phyloP scores from a whole-genome alignment of 2,797 vertebrate genomes.

The Enteromius anoplus region DNA sequence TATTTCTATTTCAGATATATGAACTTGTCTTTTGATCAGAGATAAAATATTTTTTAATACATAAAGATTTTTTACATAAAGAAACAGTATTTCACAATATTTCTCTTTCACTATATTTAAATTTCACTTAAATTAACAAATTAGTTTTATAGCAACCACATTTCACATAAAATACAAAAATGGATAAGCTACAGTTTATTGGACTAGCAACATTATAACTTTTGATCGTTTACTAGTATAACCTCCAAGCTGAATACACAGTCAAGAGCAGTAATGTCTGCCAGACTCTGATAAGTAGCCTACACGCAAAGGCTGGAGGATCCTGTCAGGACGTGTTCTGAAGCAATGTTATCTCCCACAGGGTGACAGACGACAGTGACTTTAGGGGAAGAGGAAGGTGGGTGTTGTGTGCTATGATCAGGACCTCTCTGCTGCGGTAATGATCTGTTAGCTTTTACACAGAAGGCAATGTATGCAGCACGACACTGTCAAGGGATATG shows the following conservation, averaged over 20 bases:
- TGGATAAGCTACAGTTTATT: not conserved
- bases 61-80: no score
- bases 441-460: slow-evolving; percentile 74
- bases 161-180: not conserved
- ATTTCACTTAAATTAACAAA: not conserved
- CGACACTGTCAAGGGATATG: slow-evolving; percentile 58
- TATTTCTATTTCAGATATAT: no score
- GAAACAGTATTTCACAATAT: not conserved
- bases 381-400: slow-evolving; percentile 66
- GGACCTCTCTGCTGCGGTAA: slow-evolving; percentile 68
- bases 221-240: not conserved
- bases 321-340: slow-evolving; percentile 62
- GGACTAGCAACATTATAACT: not conserved
- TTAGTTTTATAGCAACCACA: not conserved
- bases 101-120: not conserved
- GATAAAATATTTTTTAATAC: no score
- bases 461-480: slow-evolving; percentile 54
- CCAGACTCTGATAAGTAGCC: slow-evolving; percentile 60
- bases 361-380: slow-evolving; percentile 71
- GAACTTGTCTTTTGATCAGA: no score
- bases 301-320: slow-evolving; percentile 69
- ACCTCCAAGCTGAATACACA: slow-evolving; percentile 13
- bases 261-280: slow-evolving; percentile 29
- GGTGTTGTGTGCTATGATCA: slow-evolving; percentile 68
- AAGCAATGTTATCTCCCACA: slow-evolving; percentile 71